Percentiles rank a stretch among this genome's conserved stretches.
Evolutionary conservation across 2,888 invertebrate genomes (phyloP).

Genomic region (Metacarcinus magister): DNA sequence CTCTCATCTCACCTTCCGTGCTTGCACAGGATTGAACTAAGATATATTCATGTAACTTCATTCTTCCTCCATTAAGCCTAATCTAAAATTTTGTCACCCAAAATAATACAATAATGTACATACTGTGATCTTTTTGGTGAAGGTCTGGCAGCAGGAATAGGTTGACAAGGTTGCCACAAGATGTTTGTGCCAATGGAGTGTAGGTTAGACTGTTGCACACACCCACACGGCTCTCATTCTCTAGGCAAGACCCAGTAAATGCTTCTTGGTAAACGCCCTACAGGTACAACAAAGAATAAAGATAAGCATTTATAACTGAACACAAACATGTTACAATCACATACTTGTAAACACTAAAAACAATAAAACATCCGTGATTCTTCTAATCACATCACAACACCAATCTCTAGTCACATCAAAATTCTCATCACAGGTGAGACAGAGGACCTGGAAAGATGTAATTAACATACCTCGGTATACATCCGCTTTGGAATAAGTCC

Average conservation of each 20-base stretch:
- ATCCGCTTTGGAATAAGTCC: no score
- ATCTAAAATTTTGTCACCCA: background rate
- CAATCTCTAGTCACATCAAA: no score
- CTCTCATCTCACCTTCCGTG: no score
- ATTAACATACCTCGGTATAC: no score
- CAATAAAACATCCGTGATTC: background rate
- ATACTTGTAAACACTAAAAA: background rate
- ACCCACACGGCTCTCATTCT: slow-evolving; percentile 89
- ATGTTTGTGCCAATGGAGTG: slow-evolving; percentile 86
- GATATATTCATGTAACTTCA: no score
- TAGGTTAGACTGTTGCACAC: slow-evolving; percentile 86
- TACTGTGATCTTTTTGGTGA: slow-evolving; percentile 64
- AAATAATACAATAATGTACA: slow-evolving; percentile 47
- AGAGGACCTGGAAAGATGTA: no score
- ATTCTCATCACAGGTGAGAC: no score
- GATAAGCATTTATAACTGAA: slow-evolving; percentile 17
- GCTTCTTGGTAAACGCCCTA: slow-evolving; percentile 86
- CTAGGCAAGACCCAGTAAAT: slow-evolving; percentile 89
- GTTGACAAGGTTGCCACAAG: slow-evolving; percentile 88
- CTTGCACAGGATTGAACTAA: no score
- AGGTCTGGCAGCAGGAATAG: slow-evolving; percentile 89
- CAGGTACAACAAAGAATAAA: slow-evolving; percentile 81
- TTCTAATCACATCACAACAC: no score
- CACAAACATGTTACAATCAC: background rate
- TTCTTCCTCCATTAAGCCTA: no score